phyloP scores from a whole-genome alignment of 2,797 vertebrate species.

The Taeniopygia guttata region DNA sequence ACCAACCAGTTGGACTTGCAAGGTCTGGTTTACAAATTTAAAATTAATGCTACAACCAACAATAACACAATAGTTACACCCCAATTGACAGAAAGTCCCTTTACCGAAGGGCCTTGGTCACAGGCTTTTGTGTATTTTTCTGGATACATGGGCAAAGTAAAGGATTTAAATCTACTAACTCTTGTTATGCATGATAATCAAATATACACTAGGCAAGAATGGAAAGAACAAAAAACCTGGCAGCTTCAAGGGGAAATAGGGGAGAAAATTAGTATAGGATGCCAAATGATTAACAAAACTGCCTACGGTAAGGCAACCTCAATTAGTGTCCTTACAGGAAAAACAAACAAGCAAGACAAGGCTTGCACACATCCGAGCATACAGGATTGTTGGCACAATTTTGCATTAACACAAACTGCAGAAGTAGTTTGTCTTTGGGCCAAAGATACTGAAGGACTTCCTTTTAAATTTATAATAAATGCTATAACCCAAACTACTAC shows the following conservation, averaged over 20 bases:
- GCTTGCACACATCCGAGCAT: background rate
- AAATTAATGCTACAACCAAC: background rate
- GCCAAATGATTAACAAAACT: background rate
- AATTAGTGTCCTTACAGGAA: background rate
- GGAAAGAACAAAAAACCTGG: background rate
- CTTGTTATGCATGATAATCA: no score
- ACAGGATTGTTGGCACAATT: background rate
- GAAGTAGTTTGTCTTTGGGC: background rate
- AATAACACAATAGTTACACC: background rate
- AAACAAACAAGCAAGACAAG: background rate
- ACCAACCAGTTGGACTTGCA: fast-evolving
- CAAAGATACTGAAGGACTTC: background rate
- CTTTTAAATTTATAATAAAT: background rate
- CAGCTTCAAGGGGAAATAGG: background rate
- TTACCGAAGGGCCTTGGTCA: background rate
- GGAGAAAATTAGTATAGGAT: background rate
- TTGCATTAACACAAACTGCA: background rate
- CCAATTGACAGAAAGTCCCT: background rate
- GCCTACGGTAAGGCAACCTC: background rate
- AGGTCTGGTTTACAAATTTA: background rate
- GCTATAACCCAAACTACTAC: no score
- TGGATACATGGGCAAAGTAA: no score
- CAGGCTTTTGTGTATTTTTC: background rate
- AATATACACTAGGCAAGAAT: background rate
- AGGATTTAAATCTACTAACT: no score